Percentiles rank a stretch among this genome's conserved stretches.
Conservation (phyloP, 37 sponge, comb jelly and placozoan species). For the Bolinopsis microptera region DNA sequence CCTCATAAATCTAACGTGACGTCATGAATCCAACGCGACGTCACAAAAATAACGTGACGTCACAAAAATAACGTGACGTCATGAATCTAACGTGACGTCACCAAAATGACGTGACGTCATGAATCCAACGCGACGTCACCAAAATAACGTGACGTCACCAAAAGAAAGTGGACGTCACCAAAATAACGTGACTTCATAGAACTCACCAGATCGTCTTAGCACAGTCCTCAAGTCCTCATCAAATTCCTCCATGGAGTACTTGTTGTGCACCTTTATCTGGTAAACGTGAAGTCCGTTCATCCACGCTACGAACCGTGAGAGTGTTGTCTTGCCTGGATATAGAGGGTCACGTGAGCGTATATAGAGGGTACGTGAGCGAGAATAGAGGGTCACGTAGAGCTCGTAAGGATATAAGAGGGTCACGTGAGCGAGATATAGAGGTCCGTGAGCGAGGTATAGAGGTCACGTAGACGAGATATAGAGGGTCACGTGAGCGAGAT, state of each 20-base stretch:
- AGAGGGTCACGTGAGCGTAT: no score
- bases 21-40: background rate
- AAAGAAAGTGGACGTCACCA: background rate
- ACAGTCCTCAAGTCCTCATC: conserved; percentile 94
- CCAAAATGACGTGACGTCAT: background rate
- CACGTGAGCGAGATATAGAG: no score
- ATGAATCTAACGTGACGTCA: background rate
- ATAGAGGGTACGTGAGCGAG: no score
- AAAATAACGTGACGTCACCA: background rate
- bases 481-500: no score
- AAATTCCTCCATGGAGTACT: conserved; percentile 86
- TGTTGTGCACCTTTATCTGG: conserved; percentile 83
- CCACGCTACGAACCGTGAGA: conserved; percentile 97
- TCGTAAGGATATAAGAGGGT: no score
- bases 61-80: background rate
- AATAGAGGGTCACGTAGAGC: no score
- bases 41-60: background rate
- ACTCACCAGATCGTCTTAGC: conserved; percentile 79
- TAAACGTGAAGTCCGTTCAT: conserved; percentile 93
- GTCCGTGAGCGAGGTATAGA: no score
- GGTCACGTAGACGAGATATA: no score
- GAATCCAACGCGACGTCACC: background rate
- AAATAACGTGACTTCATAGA: background rate
- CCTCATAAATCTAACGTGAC: background rate
- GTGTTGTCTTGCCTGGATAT: conserved; percentile 85